These are phyloP conservation scores for Erebia epiphron DNA, from an alignment of 2,888 invertebrate genomes.

Conservation along the genomic window DNA sequence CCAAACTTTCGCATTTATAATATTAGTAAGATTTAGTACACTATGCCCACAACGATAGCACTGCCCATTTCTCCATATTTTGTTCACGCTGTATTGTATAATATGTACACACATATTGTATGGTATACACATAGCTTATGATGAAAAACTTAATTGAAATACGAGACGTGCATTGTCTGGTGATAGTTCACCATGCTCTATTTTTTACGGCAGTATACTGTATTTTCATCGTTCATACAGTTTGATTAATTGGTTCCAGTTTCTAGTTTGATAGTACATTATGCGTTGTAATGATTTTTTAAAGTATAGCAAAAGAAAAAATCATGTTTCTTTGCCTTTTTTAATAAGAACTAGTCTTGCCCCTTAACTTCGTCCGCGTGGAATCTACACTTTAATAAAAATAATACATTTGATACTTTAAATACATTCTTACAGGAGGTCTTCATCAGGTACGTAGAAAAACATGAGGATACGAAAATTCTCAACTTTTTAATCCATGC, in stretches of 20 bases:
- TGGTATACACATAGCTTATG: not conserved
- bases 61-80: not conserved
- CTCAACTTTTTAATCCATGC: no score
- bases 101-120: not conserved
- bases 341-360: no score
- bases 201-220: slow-evolving; percentile 22
- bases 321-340: not conserved
- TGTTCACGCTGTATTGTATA: not conserved
- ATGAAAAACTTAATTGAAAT: slow-evolving; percentile 42
- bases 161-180: slow-evolving; percentile 37
- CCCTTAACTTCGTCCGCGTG: no score
- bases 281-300: slow-evolving; percentile 6
- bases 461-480: no score
- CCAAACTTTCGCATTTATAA: no score
- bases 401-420: no score
- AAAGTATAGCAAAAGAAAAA: slow-evolving; percentile 6
- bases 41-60: no score
- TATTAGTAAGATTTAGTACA: not conserved
- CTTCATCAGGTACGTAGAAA: no score
- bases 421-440: no score
- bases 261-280: slow-evolving; percentile 15
- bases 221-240: slow-evolving; percentile 25
- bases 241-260: slow-evolving; percentile 27
- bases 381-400: no score
- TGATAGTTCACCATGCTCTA: slow-evolving; percentile 23